A percentile compares a stretch with the other conserved stretches of the same genome.
Evolutionary conservation across 1,140 invertebrate species (phyloP).

Genomic region (Cardiocondyla obscurior): DNA sequence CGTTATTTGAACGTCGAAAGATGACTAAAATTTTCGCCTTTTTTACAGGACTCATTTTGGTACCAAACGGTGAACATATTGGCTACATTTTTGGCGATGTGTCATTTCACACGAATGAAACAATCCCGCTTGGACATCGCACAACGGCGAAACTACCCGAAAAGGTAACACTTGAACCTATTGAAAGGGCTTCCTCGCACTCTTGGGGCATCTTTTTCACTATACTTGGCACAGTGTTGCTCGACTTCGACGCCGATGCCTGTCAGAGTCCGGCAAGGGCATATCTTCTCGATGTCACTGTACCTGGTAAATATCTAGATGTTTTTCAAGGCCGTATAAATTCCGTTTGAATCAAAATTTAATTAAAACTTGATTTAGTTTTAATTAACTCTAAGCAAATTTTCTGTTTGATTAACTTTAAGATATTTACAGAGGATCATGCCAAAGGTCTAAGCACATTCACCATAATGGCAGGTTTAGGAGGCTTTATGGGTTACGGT

Average conservation of each 20-base stretch:
- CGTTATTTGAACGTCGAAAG: neutral
- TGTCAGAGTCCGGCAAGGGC: slow-evolving; percentile 97
- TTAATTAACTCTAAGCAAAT: neutral
- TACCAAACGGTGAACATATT: slow-evolving; percentile 95
- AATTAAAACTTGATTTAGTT: neutral
- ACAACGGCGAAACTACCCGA: slow-evolving; percentile 76
- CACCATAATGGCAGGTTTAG: slow-evolving; percentile 97
- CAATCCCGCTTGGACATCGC: slow-evolving; percentile 78
- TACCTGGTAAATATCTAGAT: slow-evolving; percentile 87
- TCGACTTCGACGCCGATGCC: slow-evolving; percentile 98
- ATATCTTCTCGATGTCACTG: slow-evolving; percentile 95
- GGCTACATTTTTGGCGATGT: slow-evolving; percentile 92
- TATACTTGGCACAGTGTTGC: slow-evolving; percentile 94
- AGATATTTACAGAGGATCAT: slow-evolving; percentile 90
- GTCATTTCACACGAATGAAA: slow-evolving; percentile 80
- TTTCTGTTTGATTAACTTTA: slow-evolving; percentile 21
- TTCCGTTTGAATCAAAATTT: neutral
- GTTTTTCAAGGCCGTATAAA: neutral
- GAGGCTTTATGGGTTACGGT: slow-evolving; percentile 96
- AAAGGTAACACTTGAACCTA: slow-evolving; percentile 4
- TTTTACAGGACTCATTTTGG: slow-evolving; percentile 90
- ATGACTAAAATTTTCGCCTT: neutral
- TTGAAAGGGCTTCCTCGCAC: slow-evolving; percentile 84
- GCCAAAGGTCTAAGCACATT: slow-evolving; percentile 96
- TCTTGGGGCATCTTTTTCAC: slow-evolving; percentile 96